Percentiles rank a stretch among this genome's conserved stretches.
These are phyloP conservation scores for Scomber scombrus DNA, from an alignment of 2,113 vertebrate species.

Conservation along the genomic window DNA sequence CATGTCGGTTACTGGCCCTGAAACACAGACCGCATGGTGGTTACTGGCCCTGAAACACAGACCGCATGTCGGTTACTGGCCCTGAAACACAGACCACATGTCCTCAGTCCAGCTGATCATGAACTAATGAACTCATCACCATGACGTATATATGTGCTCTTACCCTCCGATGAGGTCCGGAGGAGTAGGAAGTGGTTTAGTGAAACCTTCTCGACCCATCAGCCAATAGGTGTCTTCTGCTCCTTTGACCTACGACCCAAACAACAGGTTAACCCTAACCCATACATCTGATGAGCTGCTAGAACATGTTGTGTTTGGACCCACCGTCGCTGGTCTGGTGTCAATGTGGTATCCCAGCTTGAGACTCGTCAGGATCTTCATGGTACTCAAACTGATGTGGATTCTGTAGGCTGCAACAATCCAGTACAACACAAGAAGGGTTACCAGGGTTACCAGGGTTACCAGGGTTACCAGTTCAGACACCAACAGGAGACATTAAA, in stretches of 20 bases:
- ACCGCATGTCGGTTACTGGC: too few species aligned
- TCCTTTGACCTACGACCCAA: constrained; percentile 63
- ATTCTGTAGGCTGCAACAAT: constrained; percentile 75
- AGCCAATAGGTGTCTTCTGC: constrained; percentile 72
- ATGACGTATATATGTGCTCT: background rate
- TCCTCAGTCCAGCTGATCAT: background rate
- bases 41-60: too few species aligned
- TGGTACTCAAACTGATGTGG: constrained; percentile 77
- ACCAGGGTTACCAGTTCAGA: too few species aligned
- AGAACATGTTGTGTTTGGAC: background rate
- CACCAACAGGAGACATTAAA: background rate
- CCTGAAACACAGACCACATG: constrained; percentile 61
- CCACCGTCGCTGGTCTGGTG: constrained; percentile 70
- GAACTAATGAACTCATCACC: background rate
- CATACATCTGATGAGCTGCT: background rate
- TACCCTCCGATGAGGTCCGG: constrained; percentile 74
- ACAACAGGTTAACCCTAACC: too few species aligned
- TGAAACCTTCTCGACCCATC: constrained; percentile 69
- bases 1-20: too few species aligned
- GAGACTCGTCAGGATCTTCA: constrained; percentile 78
- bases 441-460: too few species aligned
- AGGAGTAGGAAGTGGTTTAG: constrained; percentile 75
- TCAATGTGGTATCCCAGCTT: constrained; percentile 77
- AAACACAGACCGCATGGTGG: too few species aligned
- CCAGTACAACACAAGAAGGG: background rate